phyloP scores from a whole-genome alignment of 2,113 vertebrate genomes.

The Tachysurus fulvidraco region DNA sequence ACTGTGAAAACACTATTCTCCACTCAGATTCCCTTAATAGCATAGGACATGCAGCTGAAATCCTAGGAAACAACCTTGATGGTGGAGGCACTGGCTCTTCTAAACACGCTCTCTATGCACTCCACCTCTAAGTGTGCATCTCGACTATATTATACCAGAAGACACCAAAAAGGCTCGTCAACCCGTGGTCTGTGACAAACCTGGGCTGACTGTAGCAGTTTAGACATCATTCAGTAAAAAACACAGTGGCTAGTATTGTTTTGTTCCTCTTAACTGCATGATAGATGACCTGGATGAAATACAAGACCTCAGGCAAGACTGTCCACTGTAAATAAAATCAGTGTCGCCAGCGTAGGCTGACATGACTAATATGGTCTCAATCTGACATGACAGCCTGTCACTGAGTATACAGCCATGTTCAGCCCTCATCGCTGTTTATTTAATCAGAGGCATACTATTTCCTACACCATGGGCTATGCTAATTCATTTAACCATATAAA shows the following conservation, averaged over 20 bases:
- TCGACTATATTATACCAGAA: neutral
- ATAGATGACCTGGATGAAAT: conserved; percentile 31
- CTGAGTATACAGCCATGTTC: neutral
- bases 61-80: conserved; percentile 74
- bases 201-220: conserved; percentile 14
- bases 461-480: too few species aligned
- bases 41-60: conserved; percentile 73
- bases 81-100: conserved; percentile 15
- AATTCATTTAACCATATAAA: neutral
- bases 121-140: conserved; percentile 26
- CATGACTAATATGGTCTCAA: conserved; percentile 16
- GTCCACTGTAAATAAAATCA: conserved; percentile 45
- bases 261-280: conserved; percentile 7
- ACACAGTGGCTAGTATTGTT: conserved; percentile 17
- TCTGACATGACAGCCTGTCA: conserved; percentile 21
- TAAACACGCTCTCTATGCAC: conserved; percentile 15
- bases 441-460: neutral
- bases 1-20: conserved; percentile 78
- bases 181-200: neutral
- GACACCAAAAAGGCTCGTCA: neutral
- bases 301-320: conserved; percentile 35
- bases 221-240: neutral
- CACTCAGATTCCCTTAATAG: conserved; percentile 71
- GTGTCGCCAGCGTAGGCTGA: neutral
- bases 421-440: neutral